Evolutionary conservation across 1,140 invertebrate species (phyloP).

Genomic region (Acromyrmex charruanus): DNA sequence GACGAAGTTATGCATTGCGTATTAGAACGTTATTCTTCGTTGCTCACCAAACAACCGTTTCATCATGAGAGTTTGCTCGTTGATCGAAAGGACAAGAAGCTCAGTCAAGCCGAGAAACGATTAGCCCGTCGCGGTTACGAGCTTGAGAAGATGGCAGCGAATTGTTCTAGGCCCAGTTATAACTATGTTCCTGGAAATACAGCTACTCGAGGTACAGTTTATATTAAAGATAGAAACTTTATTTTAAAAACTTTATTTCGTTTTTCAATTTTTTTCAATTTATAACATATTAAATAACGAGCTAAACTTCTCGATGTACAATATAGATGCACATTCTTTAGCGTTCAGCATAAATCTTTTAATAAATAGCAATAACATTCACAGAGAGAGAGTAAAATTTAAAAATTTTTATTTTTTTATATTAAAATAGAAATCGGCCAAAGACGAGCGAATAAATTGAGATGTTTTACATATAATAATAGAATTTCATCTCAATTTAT

Average conservation of each 20-base stretch:
- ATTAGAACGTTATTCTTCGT: slow-evolving; percentile 89
- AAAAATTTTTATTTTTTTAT: no score
- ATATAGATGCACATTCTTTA: no score
- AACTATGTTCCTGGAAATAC: slow-evolving; percentile 86
- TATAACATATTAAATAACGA: no score
- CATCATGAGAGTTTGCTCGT: slow-evolving; percentile 98
- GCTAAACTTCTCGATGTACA: no score
- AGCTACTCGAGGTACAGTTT: slow-evolving; percentile 82
- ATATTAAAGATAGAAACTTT: slow-evolving; percentile 5
- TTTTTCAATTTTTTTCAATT: no score
- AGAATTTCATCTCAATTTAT: no score
- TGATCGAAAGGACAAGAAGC: slow-evolving; percentile 97
- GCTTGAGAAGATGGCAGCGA: slow-evolving; percentile 95
- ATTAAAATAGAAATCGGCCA: no score
- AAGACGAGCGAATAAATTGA: no score
- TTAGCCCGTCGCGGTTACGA: slow-evolving; percentile 97
- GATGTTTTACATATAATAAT: no score
- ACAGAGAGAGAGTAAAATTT: no score
- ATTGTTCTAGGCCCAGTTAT: slow-evolving; percentile 85
- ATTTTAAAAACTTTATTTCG: neutral
- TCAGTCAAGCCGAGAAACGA: slow-evolving; percentile 97
- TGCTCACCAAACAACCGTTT: slow-evolving; percentile 96
- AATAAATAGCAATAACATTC: no score
- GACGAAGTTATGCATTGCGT: slow-evolving; percentile 94
- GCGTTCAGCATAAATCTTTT: no score